Percentiles rank a stretch among this genome's conserved stretches.
These are phyloP conservation scores for Petrocephalus schoutedeni DNA, from an alignment of 2,797 vertebrate genomes.

Conservation along the genomic window DNA sequence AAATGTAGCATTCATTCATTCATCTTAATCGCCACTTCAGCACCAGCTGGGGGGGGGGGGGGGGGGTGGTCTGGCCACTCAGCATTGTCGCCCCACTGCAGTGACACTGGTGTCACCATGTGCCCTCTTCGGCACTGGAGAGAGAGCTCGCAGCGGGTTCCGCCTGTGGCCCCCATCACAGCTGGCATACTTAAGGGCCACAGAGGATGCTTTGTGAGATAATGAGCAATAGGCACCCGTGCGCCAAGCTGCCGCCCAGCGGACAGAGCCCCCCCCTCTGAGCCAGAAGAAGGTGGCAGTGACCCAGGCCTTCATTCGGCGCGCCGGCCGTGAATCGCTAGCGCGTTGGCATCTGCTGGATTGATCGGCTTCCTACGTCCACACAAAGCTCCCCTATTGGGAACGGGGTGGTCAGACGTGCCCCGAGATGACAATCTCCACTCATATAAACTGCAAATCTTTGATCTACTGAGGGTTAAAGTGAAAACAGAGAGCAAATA, in stretches of 20 bases:
- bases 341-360: not conserved
- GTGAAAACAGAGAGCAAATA: not conserved
- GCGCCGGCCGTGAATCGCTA: not conserved
- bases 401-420: not conserved
- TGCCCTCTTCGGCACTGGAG: not conserved
- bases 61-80: not conserved
- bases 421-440: not conserved
- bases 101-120: not conserved
- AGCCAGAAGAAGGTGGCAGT: not conserved
- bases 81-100: not conserved
- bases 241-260: not conserved
- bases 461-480: not conserved
- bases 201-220: constrained; percentile 9
- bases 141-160: not conserved
- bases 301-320: not conserved
- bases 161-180: not conserved
- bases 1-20: not conserved
- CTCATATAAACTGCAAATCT: not conserved
- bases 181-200: not conserved
- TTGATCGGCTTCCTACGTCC: not conserved
- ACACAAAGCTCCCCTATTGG: not conserved
- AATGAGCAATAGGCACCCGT: not conserved
- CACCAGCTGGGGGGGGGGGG: not conserved
- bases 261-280: not conserved
- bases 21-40: not conserved